Evolutionary conservation across 2,888 invertebrate genomes (phyloP), one percentile per base, ranked within the genome.

Genomic region (Orthosia cruda): DNA sequence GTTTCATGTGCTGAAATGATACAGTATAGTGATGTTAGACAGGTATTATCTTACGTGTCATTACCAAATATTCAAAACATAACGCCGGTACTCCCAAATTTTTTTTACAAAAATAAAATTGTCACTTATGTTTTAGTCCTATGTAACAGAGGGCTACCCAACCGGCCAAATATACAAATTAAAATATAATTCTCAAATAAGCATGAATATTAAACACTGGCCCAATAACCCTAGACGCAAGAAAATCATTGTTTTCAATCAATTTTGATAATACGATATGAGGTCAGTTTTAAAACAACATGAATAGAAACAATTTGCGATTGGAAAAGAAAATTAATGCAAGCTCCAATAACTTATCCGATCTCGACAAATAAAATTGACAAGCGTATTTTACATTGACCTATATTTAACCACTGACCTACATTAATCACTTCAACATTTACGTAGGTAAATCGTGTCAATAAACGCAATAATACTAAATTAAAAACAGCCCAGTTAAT

Each of bases 391-490:
- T 72, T 20, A 23, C 23, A 13, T 52, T 64, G 65, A 65, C 76
- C 66, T 65, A 65, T 13, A 76, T 73, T 23, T 15, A n/a, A 13
- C 47, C 7, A 13, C 16, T 55, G 77, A 55, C 77, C 77, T 26
- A 20, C 32, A 64, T 50, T n/a, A 18, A 45, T 20, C 9, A 20
- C 58, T 18, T 12, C 18, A 3, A 3, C n/a, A 52, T 75, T 47
- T 12, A 45, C 57, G 57, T 23, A 32, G 18, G 26, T n/a, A 66
- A 57, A 57, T 18, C 69, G n/a, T 49, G 16, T n/a, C 57, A 57
- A 49, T 50, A 49, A 9, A 40, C 13, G n/a, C 18, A 23, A n/a
- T 74, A 77, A 58, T 50, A 32, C 16, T 49, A 23, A 26, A 45
- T 50, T 26, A 18, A 15, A 5, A 61, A n/a, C 57, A 64, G 16